A percentile compares a stretch with the other conserved stretches of the same genome.
Conservation (phyloP, 2,797 vertebrate species). For the Lophotriccus pileatus region DNA sequence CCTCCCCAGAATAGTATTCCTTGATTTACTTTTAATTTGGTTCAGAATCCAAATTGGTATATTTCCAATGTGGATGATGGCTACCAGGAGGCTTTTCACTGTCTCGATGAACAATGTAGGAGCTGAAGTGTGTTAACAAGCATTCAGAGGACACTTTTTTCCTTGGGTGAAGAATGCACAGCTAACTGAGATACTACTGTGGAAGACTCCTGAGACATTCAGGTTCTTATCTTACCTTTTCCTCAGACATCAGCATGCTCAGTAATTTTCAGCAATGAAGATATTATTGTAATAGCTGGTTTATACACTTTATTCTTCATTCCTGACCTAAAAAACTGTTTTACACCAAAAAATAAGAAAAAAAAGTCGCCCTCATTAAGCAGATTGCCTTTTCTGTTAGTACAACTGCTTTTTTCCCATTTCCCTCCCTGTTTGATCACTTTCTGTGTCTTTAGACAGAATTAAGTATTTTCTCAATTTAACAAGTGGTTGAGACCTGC, state of each 20-base stretch:
- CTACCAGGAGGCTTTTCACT: background rate
- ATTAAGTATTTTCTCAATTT: background rate
- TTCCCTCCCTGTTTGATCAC: background rate
- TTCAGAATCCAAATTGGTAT: background rate
- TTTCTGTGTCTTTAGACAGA: background rate
- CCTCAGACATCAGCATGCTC: background rate
- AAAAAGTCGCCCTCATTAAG: background rate
- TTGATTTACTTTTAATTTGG: background rate
- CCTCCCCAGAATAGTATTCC: background rate
- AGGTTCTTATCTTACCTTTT: background rate
- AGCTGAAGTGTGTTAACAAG: background rate
- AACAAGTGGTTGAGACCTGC: background rate
- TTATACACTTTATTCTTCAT: background rate
- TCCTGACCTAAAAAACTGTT: background rate
- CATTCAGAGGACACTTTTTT: background rate
- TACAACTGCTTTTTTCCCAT: background rate
- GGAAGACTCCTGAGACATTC: background rate
- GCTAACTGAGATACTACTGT: background rate
- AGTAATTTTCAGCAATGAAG: background rate
- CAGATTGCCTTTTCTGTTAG: background rate
- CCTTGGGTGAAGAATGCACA: background rate
- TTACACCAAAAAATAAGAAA: background rate
- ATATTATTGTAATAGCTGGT: background rate
- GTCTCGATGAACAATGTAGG: background rate
- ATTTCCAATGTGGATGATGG: background rate